Evolutionary conservation across 1,140 invertebrate genomes (phyloP).

Genomic region (Cyclargus thomasi): DNA sequence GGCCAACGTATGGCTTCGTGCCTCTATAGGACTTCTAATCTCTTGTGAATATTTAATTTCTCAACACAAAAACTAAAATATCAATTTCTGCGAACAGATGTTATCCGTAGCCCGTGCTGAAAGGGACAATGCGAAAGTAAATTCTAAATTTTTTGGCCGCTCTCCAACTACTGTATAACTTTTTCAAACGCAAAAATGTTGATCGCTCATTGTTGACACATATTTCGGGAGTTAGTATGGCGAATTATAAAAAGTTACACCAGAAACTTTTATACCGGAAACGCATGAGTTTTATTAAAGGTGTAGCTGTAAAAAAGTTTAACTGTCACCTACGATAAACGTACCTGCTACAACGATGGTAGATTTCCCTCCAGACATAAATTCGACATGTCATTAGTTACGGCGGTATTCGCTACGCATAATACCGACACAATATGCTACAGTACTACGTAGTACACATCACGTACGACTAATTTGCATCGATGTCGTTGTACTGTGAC

Average conservation of each 20-base stretch:
- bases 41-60: not conserved
- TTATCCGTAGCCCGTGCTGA: not conserved
- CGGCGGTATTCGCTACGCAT: too few relatives aligned
- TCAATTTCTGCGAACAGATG: constrained; percentile 6
- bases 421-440: too few relatives aligned
- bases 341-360: too few relatives aligned
- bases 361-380: too few relatives aligned
- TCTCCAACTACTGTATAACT: constrained; percentile 7
- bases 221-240: constrained; percentile 3
- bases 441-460: too few relatives aligned
- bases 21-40: not conserved
- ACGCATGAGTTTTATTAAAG: not conserved
- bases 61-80: not conserved
- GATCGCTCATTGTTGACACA: constrained; percentile 10
- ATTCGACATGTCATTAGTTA: too few relatives aligned
- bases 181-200: constrained; percentile 11
- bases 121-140: constrained; percentile 12
- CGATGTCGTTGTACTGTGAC: too few relatives aligned
- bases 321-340: not conserved
- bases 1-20: not conserved
- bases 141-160: not conserved
- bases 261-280: not conserved
- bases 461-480: too few relatives aligned
- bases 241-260: not conserved
- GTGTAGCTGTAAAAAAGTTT: not conserved